A percentile compares a stretch with the other conserved stretches of the same genome.
Conservation (phyloP, 2,797 vertebrate genomes). For the Platalea minor region DNA sequence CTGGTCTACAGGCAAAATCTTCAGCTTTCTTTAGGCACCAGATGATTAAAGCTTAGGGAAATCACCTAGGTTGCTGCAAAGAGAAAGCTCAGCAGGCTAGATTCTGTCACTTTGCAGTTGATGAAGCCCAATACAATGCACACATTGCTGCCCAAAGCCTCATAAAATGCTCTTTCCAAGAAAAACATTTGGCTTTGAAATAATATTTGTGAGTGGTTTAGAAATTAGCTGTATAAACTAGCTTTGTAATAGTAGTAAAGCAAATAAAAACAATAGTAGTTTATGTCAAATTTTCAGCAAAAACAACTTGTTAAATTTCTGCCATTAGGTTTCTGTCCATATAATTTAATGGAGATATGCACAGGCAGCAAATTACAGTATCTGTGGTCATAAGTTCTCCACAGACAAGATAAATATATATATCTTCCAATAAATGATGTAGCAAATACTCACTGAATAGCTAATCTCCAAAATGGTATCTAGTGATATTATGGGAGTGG, state of each 20-base stretch:
- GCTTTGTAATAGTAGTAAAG: background rate
- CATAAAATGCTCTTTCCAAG: background rate
- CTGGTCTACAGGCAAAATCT: background rate
- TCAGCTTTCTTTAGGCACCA: background rate
- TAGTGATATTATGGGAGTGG: background rate
- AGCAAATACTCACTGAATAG: background rate
- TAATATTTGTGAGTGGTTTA: background rate
- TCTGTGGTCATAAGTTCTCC: background rate
- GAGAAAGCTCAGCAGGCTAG: background rate
- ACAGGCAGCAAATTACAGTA: conserved; percentile 14
- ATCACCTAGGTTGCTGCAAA: background rate
- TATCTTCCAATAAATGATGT: conserved; percentile 3
- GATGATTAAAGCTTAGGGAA: background rate
- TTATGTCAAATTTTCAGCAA: conserved; percentile 22
- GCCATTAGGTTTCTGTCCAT: conserved; percentile 15
- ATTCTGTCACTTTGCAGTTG: background rate
- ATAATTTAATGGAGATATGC: conserved; percentile 26
- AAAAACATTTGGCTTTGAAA: background rate
- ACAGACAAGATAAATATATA: conserved; percentile 34
- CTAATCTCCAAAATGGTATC: conserved; percentile 5
- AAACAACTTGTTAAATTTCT: background rate
- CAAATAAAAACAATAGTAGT: conserved; percentile 9
- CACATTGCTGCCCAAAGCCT: background rate
- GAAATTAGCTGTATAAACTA: background rate
- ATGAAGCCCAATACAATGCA: background rate